Base-by-base conservation (phyloP, 2,113 vertebrate species). In the Excalfactoria chinensis region DNA sequence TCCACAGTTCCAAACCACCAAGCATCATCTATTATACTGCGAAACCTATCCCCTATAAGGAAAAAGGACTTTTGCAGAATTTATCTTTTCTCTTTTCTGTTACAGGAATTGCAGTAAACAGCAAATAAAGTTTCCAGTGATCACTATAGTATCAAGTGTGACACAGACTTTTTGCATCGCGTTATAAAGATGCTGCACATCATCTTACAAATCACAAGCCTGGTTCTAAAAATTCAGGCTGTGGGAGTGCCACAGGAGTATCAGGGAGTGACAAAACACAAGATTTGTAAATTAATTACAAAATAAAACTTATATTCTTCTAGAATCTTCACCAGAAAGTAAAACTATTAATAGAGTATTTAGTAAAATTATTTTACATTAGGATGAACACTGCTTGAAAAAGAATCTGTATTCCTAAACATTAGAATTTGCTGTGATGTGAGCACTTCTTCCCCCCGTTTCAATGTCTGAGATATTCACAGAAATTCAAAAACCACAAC, bases 1-100 rank as follows among this genome's bases (percentile, higher is more conserved):
- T 99, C 99, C 94, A 99, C 98, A 3, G 98, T 98, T 40, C 99
- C 99, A 88, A 99, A 99, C 99, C 99, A 99, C 99, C 99, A 99
- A 59, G 99, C 99, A 1, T 99, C 99, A 70, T 99, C 99, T 69
- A 99, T 99, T 95, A 99, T 99, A 96, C 99, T 99, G 82, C 99
- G 98, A 97, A 99, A 99, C 86, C 98, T 98, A 97, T 98, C 98
- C 84, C 98, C 99, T 99, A 16, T 2, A 84, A 96, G 60, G 18
- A 58, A 56, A 41, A 41, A 40, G 63, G 9, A 25, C 13, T 22
- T 88, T 43, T 78, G 62, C 44, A 32, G 25, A 30, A 35, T n/a
- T 25, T 41, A 49, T 49, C 22, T 19, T 69, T 62, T 74, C 4
- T 62, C 6, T 32, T 9, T 46, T 17, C 64, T 49, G 2, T n/a